Base-by-base conservation (phyloP, 2,113 vertebrate species). In the Acanthochromis polyacanthus region DNA sequence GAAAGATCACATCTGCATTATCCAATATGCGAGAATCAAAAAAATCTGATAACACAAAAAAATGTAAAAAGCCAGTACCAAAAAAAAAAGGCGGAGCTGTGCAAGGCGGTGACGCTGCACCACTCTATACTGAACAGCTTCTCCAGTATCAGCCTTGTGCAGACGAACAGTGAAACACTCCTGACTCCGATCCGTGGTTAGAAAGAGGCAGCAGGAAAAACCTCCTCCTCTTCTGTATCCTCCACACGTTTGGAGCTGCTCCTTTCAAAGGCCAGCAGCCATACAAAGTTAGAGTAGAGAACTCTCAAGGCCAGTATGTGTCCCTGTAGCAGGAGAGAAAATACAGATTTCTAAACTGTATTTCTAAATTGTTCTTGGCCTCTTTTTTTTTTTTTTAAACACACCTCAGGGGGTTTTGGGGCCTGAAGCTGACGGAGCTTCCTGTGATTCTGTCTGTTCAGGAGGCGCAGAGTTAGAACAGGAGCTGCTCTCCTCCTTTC, bases 361-460 rank as follows among this genome's bases (percentile, higher is more conserved):
- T 57, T 48, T 59, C 30, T 22, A 4, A 40, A 53, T 5, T 1
- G 14, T 46, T 71, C 17, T 50, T 23, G 10, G 23, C 8, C 16
- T 53, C 28, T 5, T 1, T 36, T 36, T 36, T 36, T 1, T 58
- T 28, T 71, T 10, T 61, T 36, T 48, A 20, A 79, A 72, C 64
- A 73, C 83, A 94, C 94, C 95, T 97, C 95, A 99, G 63, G 97
- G 96, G 32, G 96, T 94, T 81, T 97, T 96, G 88, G 97, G 95
- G 23, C 95, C 91, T 8, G 95, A 92, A 63, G 88, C 94, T 67
- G 92, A 91, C 0, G 93, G 73, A 12, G 92, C 92, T 68, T 99
- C 97, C 63, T 95, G 95, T 53, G 86, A 91, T 76, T 98, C 97
- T 1, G 94, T 93, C 76, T 67, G 89, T 75, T 99, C 97, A 10